Evolutionary conservation across 2,113 vertebrate genomes (phyloP), one percentile per base, ranked within the genome.

Genomic region (Spheniscus mendiculus): DNA sequence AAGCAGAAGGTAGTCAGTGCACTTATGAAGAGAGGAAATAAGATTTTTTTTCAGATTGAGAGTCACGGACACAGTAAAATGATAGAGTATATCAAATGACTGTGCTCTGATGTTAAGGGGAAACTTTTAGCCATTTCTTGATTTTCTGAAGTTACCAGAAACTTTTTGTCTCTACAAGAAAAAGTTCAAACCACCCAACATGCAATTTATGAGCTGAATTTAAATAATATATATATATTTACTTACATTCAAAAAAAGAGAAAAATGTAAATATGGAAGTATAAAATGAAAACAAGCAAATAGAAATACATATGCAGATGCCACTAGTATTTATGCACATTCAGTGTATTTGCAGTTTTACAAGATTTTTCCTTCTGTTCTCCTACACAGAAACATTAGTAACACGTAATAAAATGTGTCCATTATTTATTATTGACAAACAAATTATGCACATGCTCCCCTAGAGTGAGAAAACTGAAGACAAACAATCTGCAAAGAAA

Each of bases 371-470:
- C 21, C 30, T 87, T 62, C 70, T 63, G 29, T 89, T 91, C 38
- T 56, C 36, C 72, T 88, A 47, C 42, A 32, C 78, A 67, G 50
- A 74, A 94, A 55, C 50, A 67, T 78, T 94, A 93, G 62, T 40
- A 90, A 88, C 38, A 88, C 0, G 0, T 70, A 90, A 80, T 67
- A 88, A 93, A 96, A 91, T 12, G 14, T 94, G 42, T 50, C 84
- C 59, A 63, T 94, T 88, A 92, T 90, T 92, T 91, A 85, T 87
- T 96, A 81, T 72, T 90, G 70, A 91, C 83, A 88, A 93, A 91
- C 36, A 94, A 95, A 95, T 90, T 72, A 74, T 36, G 44, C 59
- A 87, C 38, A 84, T 65, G n/a, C 3, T 70, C 23, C 72, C 72
- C 89, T 59, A 80, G 71, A 88, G 82, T 73, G 44, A 83, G 61